Evolutionary conservation across 1,140 invertebrate species (phyloP), one percentile per base, ranked within the genome.

Genomic region (Cyclina sinensis): DNA sequence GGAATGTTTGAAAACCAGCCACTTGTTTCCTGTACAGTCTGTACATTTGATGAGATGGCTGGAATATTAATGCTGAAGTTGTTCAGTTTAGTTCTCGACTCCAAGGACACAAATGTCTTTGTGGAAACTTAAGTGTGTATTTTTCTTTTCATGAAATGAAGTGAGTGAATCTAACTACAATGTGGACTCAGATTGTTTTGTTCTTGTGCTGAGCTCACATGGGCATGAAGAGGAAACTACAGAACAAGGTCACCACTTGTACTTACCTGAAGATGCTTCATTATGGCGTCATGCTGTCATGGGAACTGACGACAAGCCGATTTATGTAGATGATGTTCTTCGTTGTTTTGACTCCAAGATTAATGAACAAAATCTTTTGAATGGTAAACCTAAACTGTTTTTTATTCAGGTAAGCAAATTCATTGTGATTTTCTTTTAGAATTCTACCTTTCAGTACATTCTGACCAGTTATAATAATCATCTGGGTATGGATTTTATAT

Each of bases 361-460:
- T 43, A 14, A 43, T 14, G 5, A 43, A 7, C 32, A 70, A 16
- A 70, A 27, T 70, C 12, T 37, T 35, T n/a, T 70, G 32, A 70
- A 11, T 7, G 65, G 65, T 11, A 70, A 70, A 70, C 65, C 65
- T 37, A 70, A 70, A n/a, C n/a, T 70, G 16, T 70, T 70, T 39
- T 70, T 70, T 27, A n/a, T 70, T 9, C 65, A 70, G 65, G 65
- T 70, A 37, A 70, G 21, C 18, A 18, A 39, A 9, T n/a, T 62
- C 3, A 18, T 46, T 4, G 5, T 14, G 16, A 14, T 57, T 14
- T 21, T 4, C 4, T 57, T 57, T 57, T 18, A 57, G 16, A 21
- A 9, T 46, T 46, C 43, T 9, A 9, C 16, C n/a, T n/a, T 27
- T 62, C 5, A 62, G n/a, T 9, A 2, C 18, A 27, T 62, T n/a